Conservation (phyloP, 2,888 invertebrate genomes). For the Cotesia congregata region DNA sequence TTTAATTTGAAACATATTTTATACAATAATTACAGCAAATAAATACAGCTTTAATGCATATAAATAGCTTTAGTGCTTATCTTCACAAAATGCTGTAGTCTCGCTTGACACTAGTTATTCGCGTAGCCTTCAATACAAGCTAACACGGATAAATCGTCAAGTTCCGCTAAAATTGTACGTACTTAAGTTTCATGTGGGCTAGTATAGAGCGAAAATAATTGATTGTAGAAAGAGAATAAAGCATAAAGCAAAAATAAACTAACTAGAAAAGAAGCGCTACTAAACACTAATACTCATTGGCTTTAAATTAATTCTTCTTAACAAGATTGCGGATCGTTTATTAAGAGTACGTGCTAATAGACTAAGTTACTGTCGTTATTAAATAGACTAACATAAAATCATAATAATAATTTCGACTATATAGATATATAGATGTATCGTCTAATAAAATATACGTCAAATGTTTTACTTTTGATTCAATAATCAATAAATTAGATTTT, state of each 20-base stretch:
- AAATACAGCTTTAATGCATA: slow-evolving; percentile 40
- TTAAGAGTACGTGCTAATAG: slow-evolving; percentile 49
- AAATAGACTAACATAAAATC: slow-evolving; percentile 53
- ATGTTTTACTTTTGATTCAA: too few species aligned
- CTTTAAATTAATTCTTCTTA: slow-evolving; percentile 43
- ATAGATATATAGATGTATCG: too few species aligned
- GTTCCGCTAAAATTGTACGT: slow-evolving; percentile 32
- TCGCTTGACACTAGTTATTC: slow-evolving; percentile 44
- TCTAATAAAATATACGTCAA: too few species aligned
- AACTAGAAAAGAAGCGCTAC: slow-evolving; percentile 18
- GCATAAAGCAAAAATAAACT: slow-evolving; percentile 17
- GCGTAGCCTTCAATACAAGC: slow-evolving; percentile 42
- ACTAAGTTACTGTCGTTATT: slow-evolving; percentile 37
- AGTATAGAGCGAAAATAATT: background rate
- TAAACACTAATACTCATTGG: slow-evolving; percentile 32
- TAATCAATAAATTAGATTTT: too few species aligned
- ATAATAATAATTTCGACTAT: background rate
- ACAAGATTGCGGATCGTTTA: slow-evolving; percentile 29
- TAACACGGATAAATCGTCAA: slow-evolving; percentile 36
- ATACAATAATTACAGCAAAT: slow-evolving; percentile 6
- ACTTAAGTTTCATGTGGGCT: background rate
- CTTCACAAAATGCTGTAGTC: slow-evolving; percentile 32
- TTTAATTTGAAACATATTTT: background rate
- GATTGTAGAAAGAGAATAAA: slow-evolving; percentile 13
- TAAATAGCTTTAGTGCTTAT: slow-evolving; percentile 42